Base-by-base conservation (phyloP, 2,888 invertebrate genomes). In the Sphaerolaimus hirsutus region DNA sequence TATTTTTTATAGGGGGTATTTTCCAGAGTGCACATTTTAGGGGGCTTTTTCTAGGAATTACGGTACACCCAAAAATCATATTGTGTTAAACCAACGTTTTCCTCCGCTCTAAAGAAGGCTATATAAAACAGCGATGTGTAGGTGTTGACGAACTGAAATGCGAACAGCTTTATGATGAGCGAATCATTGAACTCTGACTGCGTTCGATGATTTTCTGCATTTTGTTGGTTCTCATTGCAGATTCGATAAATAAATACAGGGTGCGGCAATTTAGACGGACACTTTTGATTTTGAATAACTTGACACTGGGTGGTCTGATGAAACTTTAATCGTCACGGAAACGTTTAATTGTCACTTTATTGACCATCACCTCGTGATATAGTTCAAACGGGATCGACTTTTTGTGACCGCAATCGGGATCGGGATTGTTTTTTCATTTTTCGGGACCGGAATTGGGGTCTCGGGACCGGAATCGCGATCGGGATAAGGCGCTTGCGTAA, bases 141-240 rank as follows among this genome's bases (percentile, higher is more conserved):
- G 47, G 63, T 66, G 54, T 69, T 69, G 44, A 65, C 68, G 60
- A 69, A 67, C 54, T 68, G 67, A 58, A 69, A 69, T 26, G 66
- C 67, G 55, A 69, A 69, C 29, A 69, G 53, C 50, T 69, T 69
- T 47, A 68, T 60, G 46, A 69, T 65, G 26, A 69, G 53, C 3
- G 68, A 63, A 53, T 69, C 66, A 48, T 66, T 62, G 53, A 64
- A 66, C 44, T 58, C 58, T 7, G 66, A 65, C 50, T 66, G 58
- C 3, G 68, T 68, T n/a, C 67, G 59, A 51, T 69, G 68, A 51
- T 68, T 68, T 54, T 69, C 68, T 67, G 58, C 41, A 58, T 56
- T 7, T 10, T 10, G 10, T 29, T 7, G 14, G 29, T 14, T 29
- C 29, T 10, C 10, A 10, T 14, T 29, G 29, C 29, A 14, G 29